These are phyloP conservation scores for Drosophila pectinifera DNA, from an alignment of 1,140 invertebrate species.

Conservation along the genomic window DNA sequence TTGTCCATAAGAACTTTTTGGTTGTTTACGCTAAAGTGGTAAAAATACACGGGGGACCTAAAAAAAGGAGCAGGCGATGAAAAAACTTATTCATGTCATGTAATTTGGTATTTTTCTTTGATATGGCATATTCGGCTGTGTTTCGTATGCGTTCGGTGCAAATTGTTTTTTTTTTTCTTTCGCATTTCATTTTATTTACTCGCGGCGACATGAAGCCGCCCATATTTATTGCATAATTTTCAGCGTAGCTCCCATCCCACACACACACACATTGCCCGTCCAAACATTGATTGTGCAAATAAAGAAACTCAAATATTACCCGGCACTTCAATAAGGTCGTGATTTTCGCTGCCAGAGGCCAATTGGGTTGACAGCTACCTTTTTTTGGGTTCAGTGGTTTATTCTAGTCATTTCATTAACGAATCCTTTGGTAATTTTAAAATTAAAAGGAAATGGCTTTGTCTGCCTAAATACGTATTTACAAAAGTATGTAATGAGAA, in stretches of 20 bases:
- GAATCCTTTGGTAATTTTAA: not conserved
- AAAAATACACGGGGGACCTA: constrained; percentile 25
- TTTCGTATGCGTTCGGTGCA: constrained; percentile 47
- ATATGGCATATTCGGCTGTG: constrained; percentile 45
- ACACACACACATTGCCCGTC: not conserved
- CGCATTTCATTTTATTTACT: constrained; percentile 51
- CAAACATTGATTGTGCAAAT: constrained; percentile 35
- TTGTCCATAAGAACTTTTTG: constrained; percentile 46
- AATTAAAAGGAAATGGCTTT: not conserved
- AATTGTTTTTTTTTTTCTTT: constrained; percentile 42
- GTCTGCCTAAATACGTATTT: not conserved
- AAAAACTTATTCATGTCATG: constrained; percentile 45
- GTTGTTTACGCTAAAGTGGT: constrained; percentile 41
- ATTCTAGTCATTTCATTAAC: not conserved
- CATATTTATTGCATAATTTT: constrained; percentile 72
- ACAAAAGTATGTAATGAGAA: not conserved
- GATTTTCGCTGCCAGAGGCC: constrained; percentile 16
- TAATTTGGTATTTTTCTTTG: constrained; percentile 58
- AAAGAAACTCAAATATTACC: constrained; percentile 35
- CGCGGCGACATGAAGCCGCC: constrained; percentile 32
- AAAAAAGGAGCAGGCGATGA: constrained; percentile 9
- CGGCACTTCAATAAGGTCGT: constrained; percentile 27
- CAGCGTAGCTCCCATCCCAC: constrained; percentile 8
- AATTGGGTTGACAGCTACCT: constrained; percentile 8
- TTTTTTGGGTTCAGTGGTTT: not conserved